Evolutionary conservation across 2,888 invertebrate species (phyloP), one percentile per base, ranked within the genome.

Genomic region (Toxonevra muliebris): DNA sequence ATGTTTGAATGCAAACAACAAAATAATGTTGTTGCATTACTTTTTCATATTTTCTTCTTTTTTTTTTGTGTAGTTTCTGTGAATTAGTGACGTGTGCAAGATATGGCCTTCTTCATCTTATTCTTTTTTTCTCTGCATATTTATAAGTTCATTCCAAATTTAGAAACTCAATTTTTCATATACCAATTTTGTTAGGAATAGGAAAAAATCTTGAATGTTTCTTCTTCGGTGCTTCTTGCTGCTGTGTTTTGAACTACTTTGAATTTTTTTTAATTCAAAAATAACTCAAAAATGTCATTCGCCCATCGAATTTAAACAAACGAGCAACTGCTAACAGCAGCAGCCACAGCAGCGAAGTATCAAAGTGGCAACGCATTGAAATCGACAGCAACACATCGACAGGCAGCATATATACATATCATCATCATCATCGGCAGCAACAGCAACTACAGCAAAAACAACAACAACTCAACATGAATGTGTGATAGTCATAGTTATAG

Each of bases 231-330:
- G 67, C 71, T 69, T 69, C 69, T 70, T 67, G 65, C 59, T 73
- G 72, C 63, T 69, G 74, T 67, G 30, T 30, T 30, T 30, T 30
- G 30, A 4, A 30, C 30, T 30, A 30, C 30, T 30, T 30, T 30
- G 30, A 7, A 30, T 30, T 30, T 68, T 70, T 59, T 61, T 71
- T 77, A 12, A 57, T 78, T 75, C 78, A 79, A 78, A 78, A 78
- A 78, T 78, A 78, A 79, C 78, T 78, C 79, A 79, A 78, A 78
- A 77, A 78, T 79, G 79, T 79, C 78, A 80, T 79, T 79, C 79
- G 79, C 79, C 80, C 80, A 78, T 78, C 79, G 78, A 80, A 79
- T 79, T 79, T 77, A 77, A 78, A 80, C 79, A 79, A 80, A 79
- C 78, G 79, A 79, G 77, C 76, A 64, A 67, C 61, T 48, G 65